Evolutionary conservation across 53 echinoderm and acorn worm species (phyloP), one percentile per base, ranked within the genome.

Genomic region (Stichopus horrens): DNA sequence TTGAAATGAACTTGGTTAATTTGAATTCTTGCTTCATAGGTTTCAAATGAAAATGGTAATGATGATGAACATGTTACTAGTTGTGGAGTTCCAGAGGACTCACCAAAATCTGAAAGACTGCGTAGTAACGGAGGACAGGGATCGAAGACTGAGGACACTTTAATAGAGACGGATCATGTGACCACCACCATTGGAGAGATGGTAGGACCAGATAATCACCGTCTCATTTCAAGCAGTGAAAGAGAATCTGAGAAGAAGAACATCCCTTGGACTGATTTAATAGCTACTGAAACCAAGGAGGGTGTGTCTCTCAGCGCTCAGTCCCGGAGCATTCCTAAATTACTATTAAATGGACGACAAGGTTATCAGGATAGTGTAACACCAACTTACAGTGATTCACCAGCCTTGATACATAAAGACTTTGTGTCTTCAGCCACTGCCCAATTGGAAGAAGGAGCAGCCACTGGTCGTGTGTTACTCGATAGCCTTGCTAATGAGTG

Each of bases 401-500:
- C 37, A 1, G 0, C 37, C 37, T 37, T 37, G 37, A 37, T 37
- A 37, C 37, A 37, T 2, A 16, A 13, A 8, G 79, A 79, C 20
- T 16, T 55, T 53, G 18, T 54, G 51, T 53, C 20, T 5, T 79
- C 79, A 52, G n/a, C 7, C 5, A 5, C 20, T 18, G 55, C 9
- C 55, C 55, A 53, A 5, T 79, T 53, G 56, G 79, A 53, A 14
- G 14, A 79, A 55, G 79, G 54, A 13, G 55, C 79, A 51, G 79
- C 79, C 13, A 16, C 79, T 14, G 79, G 79, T 4, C 6, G 79
- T 11, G 79, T 79, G 53, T 55, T 79, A 55, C 19, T 79, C 9
- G 54, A 79, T 54, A 79, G 79, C 53, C 79, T 79, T 51, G 79
- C 79, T 9, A 79, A 79, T 79, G 79, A 79, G 79, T 79, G 10